phyloP scores from a whole-genome alignment of 2,888 invertebrate genomes.

The Plebejus melissa region DNA sequence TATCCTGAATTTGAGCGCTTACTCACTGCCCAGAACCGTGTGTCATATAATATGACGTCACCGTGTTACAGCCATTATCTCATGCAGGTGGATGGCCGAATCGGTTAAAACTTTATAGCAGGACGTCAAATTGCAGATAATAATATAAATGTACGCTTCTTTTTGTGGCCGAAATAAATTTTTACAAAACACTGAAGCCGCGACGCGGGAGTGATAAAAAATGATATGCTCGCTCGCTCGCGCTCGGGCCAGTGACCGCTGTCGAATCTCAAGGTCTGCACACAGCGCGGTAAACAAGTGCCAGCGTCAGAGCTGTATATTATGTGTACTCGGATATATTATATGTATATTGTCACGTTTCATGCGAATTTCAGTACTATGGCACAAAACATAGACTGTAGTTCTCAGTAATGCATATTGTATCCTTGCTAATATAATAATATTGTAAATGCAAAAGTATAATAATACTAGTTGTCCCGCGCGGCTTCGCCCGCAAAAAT shows the following conservation, averaged over 20 bases:
- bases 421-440: no score
- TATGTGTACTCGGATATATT: constrained; percentile 25
- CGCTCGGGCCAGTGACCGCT: constrained; percentile 70
- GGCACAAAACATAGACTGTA: not conserved
- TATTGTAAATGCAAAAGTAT: no score
- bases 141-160: constrained; percentile 12
- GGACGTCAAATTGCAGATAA: not conserved
- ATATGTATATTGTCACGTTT: not conserved
- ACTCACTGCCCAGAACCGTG: not conserved
- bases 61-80: not conserved
- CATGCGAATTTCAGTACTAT: not conserved
- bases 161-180: constrained; percentile 19
- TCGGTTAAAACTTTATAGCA: not conserved
- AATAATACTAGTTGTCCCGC: no score
- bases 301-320: constrained; percentile 46
- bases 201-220: constrained; percentile 47
- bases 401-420: no score
- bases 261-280: constrained; percentile 76
- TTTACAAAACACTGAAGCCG: constrained; percentile 32
- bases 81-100: constrained; percentile 14
- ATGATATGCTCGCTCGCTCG: constrained; percentile 52
- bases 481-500: no score
- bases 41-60: not conserved
- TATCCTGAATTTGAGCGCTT: constrained; percentile 16
- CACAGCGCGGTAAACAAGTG: constrained; percentile 72